Conservation (phyloP, 37 sponge, comb jelly and placozoan genomes). For the Dysidea cf. avara region DNA sequence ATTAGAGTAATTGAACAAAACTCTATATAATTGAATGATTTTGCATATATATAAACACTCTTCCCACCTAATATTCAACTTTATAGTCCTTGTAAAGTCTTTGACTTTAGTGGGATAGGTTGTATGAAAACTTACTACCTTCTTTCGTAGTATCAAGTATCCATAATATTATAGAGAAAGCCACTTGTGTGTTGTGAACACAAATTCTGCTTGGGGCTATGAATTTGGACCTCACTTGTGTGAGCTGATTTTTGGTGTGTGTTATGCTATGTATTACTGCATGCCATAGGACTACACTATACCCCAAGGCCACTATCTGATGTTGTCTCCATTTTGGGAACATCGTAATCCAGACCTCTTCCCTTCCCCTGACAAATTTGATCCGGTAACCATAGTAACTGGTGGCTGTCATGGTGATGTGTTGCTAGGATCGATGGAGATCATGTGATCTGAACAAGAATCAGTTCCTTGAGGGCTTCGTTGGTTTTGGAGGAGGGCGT, state of each 20-base stretch:
- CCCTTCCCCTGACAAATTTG: slow-evolving; percentile 70
- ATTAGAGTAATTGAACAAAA: too few species aligned
- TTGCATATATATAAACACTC: too few species aligned
- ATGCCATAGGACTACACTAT: slow-evolving; percentile 55
- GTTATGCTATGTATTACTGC: too few species aligned
- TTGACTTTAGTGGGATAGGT: too few species aligned
- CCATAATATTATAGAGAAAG: too few species aligned
- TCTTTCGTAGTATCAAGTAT: too few species aligned
- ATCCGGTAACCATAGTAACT: slow-evolving; percentile 53
- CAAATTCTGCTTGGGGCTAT: background rate
- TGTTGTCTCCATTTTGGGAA: slow-evolving; percentile 74
- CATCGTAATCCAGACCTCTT: slow-evolving; percentile 69
- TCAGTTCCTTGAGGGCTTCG: slow-evolving; percentile 73
- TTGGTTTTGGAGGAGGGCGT: slow-evolving; percentile 83
- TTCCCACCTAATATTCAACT: too few species aligned
- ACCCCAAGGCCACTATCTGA: slow-evolving; percentile 67
- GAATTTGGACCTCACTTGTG: too few species aligned
- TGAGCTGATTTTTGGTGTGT: too few species aligned
- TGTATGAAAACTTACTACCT: too few species aligned
- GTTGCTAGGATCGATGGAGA: slow-evolving; percentile 67
- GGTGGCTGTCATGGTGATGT: background rate
- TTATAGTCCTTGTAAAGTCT: too few species aligned
- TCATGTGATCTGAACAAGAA: slow-evolving; percentile 63
- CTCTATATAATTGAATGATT: background rate
- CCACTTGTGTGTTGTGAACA: too few species aligned